Evolutionary conservation across 2,797 vertebrate species (phyloP).

Genomic region (Leptoclinus maculatus): DNA sequence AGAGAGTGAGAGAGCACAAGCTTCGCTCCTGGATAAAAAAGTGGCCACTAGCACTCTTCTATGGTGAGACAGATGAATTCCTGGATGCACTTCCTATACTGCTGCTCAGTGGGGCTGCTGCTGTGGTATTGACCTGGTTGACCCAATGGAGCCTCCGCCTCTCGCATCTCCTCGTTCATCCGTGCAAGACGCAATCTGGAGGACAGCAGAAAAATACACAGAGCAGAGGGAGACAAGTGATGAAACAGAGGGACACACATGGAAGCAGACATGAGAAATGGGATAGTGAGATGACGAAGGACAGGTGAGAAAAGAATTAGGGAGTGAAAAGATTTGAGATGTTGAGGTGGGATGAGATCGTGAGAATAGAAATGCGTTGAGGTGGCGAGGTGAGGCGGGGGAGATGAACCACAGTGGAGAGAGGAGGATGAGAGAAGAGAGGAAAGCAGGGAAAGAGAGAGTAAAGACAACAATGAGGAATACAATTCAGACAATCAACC

Average conservation of each 20-base stretch:
- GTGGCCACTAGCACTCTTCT: conserved; percentile 92
- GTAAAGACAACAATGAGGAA: neutral
- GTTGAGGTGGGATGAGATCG: neutral
- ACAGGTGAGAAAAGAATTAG: neutral
- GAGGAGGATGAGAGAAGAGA: neutral
- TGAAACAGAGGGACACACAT: neutral
- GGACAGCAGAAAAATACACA: neutral
- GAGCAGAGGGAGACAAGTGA: neutral
- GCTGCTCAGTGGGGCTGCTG: conserved; percentile 97
- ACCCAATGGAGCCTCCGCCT: conserved; percentile 91
- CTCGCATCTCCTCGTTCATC: conserved; percentile 99
- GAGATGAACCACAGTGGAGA: neutral
- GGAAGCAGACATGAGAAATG: neutral
- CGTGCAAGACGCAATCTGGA: conserved; percentile 93
- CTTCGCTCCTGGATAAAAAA: conserved; percentile 30
- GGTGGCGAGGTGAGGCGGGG: neutral
- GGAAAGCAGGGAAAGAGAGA: neutral
- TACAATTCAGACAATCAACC: neutral
- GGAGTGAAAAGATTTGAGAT: neutral
- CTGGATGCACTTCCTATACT: conserved; percentile 99
- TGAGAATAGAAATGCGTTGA: conserved; percentile 6
- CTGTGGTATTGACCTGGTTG: conserved; percentile 93
- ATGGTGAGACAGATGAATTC: conserved; percentile 99
- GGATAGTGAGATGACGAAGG: neutral
- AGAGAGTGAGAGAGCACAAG: neutral